Evolutionary conservation across 2,888 invertebrate genomes (phyloP).

Genomic region (Melieria picta): DNA sequence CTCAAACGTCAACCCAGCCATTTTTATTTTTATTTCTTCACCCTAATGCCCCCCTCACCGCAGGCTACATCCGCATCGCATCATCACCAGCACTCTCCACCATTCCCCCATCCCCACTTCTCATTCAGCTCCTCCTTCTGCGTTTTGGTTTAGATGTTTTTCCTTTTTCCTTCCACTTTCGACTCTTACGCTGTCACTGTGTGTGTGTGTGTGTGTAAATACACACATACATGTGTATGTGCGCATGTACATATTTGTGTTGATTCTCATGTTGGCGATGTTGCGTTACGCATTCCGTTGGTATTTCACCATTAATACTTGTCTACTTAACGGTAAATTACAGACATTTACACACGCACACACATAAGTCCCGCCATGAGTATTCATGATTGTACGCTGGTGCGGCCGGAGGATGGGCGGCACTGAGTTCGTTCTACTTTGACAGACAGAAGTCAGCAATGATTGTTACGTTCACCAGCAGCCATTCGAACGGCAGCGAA

Average conservation of each 20-base stretch:
- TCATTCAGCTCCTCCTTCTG: too few species aligned
- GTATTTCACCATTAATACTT: constrained; percentile 64
- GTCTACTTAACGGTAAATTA: constrained; percentile 65
- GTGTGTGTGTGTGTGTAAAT: neutral
- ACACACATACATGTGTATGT: constrained; percentile 17
- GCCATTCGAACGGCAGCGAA: neutral
- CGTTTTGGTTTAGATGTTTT: neutral
- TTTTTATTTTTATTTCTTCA: constrained; percentile 34
- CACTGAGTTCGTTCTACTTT: neutral
- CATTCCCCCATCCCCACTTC: too few species aligned
- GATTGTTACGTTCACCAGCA: neutral
- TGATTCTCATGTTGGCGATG: constrained; percentile 37
- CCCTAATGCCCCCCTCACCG: too few species aligned
- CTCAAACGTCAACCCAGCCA: constrained; percentile 43
- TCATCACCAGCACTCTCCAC: too few species aligned
- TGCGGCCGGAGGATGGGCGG: too few species aligned
- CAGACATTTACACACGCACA: constrained; percentile 52
- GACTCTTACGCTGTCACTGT: neutral
- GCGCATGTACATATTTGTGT: constrained; percentile 34
- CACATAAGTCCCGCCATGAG: too few species aligned
- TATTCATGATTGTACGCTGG: too few species aligned
- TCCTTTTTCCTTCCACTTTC: constrained; percentile 7
- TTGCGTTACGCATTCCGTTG: constrained; percentile 53
- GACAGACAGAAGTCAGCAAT: constrained; percentile 2
- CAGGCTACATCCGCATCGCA: too few species aligned